Conservation (phyloP, 2,797 vertebrate genomes). For the Thripadectes ignobilis region DNA sequence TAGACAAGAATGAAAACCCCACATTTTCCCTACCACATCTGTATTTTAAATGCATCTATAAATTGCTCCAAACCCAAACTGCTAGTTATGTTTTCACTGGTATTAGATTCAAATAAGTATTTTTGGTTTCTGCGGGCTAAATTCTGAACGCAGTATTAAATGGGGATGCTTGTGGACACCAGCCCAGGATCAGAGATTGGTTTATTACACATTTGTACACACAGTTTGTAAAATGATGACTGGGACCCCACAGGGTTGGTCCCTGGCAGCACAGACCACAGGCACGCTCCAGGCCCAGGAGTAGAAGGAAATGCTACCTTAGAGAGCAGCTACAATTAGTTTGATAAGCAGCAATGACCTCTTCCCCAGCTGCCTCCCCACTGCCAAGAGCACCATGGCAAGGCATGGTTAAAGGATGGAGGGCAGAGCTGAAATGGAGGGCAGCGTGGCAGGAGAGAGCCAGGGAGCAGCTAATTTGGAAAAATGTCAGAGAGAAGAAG, state of each 20-base stretch:
- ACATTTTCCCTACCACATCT: background rate
- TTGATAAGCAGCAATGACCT: background rate
- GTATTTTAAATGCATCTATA: background rate
- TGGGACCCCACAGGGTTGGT: background rate
- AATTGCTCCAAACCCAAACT: constrained; percentile 7
- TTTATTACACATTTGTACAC: background rate
- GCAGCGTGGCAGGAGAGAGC: background rate
- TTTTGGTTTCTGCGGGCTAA: background rate
- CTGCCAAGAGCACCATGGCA: background rate
- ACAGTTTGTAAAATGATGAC: background rate
- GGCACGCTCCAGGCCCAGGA: background rate
- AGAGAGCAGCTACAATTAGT: background rate
- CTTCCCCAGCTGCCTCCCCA: background rate
- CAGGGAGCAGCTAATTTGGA: background rate
- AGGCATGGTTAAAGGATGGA: background rate
- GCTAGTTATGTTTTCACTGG: background rate
- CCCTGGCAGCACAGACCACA: background rate
- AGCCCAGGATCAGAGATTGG: background rate
- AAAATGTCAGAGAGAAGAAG: background rate
- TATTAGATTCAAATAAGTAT: background rate
- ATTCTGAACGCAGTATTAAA: background rate
- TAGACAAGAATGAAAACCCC: background rate
- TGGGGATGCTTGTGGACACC: background rate
- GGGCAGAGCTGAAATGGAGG: background rate
- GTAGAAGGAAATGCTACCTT: background rate